phyloP scores from a whole-genome alignment of 1,140 invertebrate genomes.

The Penaeus vannamei region DNA sequence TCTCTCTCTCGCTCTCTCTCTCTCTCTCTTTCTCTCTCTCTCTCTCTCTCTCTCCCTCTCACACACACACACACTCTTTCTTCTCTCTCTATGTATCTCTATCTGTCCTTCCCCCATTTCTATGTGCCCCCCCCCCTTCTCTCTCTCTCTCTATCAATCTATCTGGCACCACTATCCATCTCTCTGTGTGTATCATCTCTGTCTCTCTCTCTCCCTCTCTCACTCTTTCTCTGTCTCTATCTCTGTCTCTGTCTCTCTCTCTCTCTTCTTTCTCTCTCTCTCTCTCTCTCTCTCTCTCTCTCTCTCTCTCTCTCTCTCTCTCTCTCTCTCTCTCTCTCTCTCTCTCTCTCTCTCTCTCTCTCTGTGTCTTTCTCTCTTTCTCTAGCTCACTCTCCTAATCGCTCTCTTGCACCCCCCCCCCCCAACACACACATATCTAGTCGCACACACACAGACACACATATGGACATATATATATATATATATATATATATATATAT shows the following conservation, averaged over 20 bases:
- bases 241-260: neutral
- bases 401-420: neutral
- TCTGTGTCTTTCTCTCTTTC: conserved; percentile 4
- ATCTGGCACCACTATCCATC: neutral
- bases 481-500: conserved; percentile 17
- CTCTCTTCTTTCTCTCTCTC: neutral
- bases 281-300: too few species aligned
- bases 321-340: neutral
- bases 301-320: neutral
- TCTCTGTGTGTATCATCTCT: neutral
- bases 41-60: conserved; percentile 22
- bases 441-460: neutral
- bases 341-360: neutral
- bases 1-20: conserved; percentile 1
- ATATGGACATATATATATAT: neutral
- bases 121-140: neutral
- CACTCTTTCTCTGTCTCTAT: neutral
- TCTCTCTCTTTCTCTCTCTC: too few species aligned
- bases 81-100: too few species aligned
- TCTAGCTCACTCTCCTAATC: neutral
- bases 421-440: neutral
- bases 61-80: too few species aligned
- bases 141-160: conserved; percentile 26
- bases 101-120: too few species aligned
- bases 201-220: neutral